A percentile compares a stretch with the other conserved stretches of the same genome.
These are phyloP conservation scores for Diachrysia chrysitis DNA, from an alignment of 2,888 invertebrate species.

Conservation along the genomic window DNA sequence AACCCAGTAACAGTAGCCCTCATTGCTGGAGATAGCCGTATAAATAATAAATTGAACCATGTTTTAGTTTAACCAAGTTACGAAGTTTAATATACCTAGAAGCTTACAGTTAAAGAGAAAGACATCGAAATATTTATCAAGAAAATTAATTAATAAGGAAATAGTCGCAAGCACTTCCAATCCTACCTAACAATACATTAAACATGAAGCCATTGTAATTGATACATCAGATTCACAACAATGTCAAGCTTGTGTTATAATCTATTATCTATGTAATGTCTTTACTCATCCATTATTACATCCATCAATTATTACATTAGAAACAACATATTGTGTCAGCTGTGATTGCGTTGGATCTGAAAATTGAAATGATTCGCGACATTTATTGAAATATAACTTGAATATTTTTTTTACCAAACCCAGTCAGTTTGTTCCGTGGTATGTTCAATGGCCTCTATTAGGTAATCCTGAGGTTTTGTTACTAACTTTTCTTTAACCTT, in stretches of 20 bases:
- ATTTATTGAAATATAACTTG: too few species aligned
- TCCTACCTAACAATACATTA: not conserved
- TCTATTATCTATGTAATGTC: not conserved
- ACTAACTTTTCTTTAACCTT: not conserved
- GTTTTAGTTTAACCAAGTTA: too few species aligned
- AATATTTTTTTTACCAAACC: too few species aligned
- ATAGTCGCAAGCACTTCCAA: too few species aligned
- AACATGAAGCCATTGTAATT: not conserved
- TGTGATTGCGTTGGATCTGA: too few species aligned
- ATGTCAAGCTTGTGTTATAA: not conserved
- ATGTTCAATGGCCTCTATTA: not conserved
- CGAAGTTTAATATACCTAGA: too few species aligned
- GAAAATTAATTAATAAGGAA: not conserved
- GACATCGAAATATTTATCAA: too few species aligned
- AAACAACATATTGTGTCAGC: not conserved
- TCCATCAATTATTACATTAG: not conserved
- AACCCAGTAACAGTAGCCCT: too few species aligned
- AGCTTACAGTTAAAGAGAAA: too few species aligned
- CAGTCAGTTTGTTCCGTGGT: not conserved
- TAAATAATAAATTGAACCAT: too few species aligned
- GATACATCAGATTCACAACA: conserved; percentile 4
- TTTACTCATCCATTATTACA: not conserved
- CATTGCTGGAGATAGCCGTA: too few species aligned
- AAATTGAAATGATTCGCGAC: too few species aligned
- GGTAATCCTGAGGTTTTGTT: not conserved